phyloP scores from a whole-genome alignment of 53 echinoderm and acorn worm species.

The Echinometra lucunter region DNA sequence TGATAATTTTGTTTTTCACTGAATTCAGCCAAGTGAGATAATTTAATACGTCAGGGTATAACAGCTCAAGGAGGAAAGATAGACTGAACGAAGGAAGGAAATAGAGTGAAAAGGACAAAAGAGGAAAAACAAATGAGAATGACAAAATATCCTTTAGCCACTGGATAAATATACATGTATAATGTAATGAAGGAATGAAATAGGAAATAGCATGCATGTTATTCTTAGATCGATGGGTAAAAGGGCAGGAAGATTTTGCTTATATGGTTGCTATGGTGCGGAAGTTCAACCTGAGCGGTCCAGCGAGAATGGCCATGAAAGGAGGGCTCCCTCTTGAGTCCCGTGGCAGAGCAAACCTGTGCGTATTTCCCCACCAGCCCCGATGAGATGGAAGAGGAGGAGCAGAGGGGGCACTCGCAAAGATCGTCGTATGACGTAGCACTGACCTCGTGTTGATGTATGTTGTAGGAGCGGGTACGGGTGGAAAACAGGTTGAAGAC shows the following conservation, averaged over 20 bases:
- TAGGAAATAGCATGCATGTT: background rate
- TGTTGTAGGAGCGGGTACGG: slow-evolving; percentile 39
- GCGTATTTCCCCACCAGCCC: slow-evolving; percentile 63
- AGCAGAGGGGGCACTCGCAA: slow-evolving; percentile 60
- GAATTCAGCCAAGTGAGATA: background rate
- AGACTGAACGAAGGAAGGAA: background rate
- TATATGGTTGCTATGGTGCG: slow-evolving; percentile 45
- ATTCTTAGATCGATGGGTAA: background rate
- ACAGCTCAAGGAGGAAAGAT: background rate
- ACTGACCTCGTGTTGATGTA: slow-evolving; percentile 63
- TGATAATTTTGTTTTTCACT: background rate
- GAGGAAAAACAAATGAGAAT: background rate
- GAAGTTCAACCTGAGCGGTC: slow-evolving; percentile 59
- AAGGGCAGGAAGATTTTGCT: background rate
- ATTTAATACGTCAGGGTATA: background rate
- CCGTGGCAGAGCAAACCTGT: slow-evolving; percentile 35
- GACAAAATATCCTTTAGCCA: background rate
- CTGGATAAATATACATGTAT: background rate
- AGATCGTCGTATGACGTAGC: slow-evolving; percentile 33
- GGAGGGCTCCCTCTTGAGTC: slow-evolving; percentile 57
- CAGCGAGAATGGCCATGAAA: slow-evolving; percentile 35
- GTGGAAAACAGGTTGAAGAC: slow-evolving; percentile 16
- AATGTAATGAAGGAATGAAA: background rate
- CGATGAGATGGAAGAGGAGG: slow-evolving; percentile 51
- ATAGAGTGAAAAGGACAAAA: background rate